These are phyloP conservation scores for Eubucco bourcierii DNA, from an alignment of 2,113 vertebrate species.

Conservation along the genomic window DNA sequence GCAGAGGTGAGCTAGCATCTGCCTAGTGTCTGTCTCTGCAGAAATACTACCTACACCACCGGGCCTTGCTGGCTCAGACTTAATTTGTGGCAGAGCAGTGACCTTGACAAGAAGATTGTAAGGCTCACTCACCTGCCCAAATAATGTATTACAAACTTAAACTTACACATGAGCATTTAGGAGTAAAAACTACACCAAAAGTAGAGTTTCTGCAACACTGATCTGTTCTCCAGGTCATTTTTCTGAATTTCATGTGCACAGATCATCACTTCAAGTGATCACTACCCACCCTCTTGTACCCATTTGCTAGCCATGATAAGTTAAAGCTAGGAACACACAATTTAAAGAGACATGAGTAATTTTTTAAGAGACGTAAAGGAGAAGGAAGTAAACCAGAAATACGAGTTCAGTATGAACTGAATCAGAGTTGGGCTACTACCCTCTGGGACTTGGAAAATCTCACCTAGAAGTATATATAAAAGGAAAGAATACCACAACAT, in stretches of 20 bases:
- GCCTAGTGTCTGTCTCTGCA: not conserved
- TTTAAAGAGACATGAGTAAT: not conserved
- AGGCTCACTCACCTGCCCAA: not conserved
- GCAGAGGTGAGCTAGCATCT: not conserved
- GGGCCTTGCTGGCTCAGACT: not conserved
- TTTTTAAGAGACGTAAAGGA: not conserved
- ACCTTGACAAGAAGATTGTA: not conserved
- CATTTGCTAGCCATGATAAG: not conserved
- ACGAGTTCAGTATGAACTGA: not conserved
- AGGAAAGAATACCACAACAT: not conserved
- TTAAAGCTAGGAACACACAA: no score
- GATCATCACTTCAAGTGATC: fast-evolving
- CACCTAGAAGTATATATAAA: not conserved
- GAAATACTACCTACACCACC: not conserved
- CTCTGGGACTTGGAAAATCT: not conserved
- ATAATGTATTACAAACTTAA: not conserved
- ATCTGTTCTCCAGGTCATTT: not conserved
- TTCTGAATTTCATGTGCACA: not conserved
- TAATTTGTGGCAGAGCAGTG: not conserved
- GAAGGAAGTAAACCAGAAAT: not conserved
- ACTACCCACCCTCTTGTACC: not conserved
- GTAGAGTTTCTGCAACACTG: not conserved
- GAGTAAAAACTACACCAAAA: not conserved
- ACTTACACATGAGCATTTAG: not conserved
- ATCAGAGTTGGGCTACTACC: not conserved